Evolutionary conservation across 2,113 vertebrate genomes (phyloP), one percentile per base, ranked within the genome.

Genomic region (Cariama cristata): DNA sequence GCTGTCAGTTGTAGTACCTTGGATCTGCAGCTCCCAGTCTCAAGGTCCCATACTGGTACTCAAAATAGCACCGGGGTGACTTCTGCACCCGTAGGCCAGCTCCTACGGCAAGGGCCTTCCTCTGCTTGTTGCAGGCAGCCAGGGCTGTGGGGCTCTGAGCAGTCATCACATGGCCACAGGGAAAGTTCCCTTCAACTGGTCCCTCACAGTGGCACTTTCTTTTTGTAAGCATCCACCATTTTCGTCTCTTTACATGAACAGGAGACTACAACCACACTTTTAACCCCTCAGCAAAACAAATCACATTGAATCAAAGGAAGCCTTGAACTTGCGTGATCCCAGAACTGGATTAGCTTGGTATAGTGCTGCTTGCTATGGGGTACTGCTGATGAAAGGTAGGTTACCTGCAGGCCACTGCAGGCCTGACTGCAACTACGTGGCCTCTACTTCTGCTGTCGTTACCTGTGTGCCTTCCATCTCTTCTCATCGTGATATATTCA

Each of bases 81-180:
- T 73, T 75, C n/a, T 77, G 63, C 24, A 30, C 44, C 35, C 2
- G 0, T 2, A 80, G 55, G 32, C 9, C 53, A 82, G 49, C 72
- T 84, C 59, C 73, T 7, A 44, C 0, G 66, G n/a, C 47, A 42
- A 76, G 42, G 59, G 56, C 24, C 38, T 44, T 62, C 32, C 49
- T 19, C 38, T 14, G 44, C 44, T 45, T 75, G 20, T 11, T 45
- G 12, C 67, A 79, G 45, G 32, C 33, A 77, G 20, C 11, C 35
- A 47, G 63, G 40, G 49, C 52, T 59, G 32, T 27, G 24, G 40
- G 69, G 27, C 23, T 91, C 49, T 53, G 12, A 58, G 67, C 58
- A 42, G 53, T 32, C 64, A 55, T 12, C 75, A 42, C 0, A 0
- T 9, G 28, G 22, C 23, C 38, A 15, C 15, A n/a, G n/a, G 6